Base-by-base conservation (phyloP, 2,797 vertebrate genomes). In the Lerista edwardsae region DNA sequence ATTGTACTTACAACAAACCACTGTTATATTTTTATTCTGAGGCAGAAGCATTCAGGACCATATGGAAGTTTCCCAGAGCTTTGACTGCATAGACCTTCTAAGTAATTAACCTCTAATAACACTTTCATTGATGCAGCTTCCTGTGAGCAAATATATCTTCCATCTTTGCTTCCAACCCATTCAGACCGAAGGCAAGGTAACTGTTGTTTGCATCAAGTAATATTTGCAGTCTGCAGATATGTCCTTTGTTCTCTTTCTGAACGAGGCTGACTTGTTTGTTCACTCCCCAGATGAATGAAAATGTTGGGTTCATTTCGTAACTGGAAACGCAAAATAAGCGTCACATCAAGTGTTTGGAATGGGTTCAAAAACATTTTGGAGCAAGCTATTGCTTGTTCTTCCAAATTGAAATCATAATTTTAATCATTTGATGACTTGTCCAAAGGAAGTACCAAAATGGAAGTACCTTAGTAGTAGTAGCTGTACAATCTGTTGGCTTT, bases 11-110 rank as follows among this genome's bases (percentile, higher is more conserved):
- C 87, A 91, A 90, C 80, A 74, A 57, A 77, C 67, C n/a, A 79
- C 77, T 27, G 27, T 5, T 29, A 79, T 83, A 2, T 7, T 41
- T 7, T 59, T 59, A 76, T 2, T 59, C 77, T 25, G 89, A 81
- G 88, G 55, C 57, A 82, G 71, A 79, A 80, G 47, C 4, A 84
- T 86, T 91, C 73, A 19, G 39, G 9, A 90, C 91, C 96, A 94
- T 89, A 74, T 95, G 96, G 92, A 62, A 67, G 27, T 21, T 95
- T 96, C 96, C 90, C 96, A 96, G 85, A 82, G 83, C n/a, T 82
- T 82, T 87, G 82, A 80, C 31, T 71, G 34, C 41, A 79, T 36
- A 69, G 86, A 77, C 68, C 88, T 85, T 81, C 81, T 69, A 61
- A 85, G 75, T 89, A 89, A 94, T 94, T 80, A 93, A 91, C 68